Evolutionary conservation across 2,797 vertebrate genomes (phyloP), one percentile per base, ranked within the genome.

Genomic region (Neomorphus geoffroyi): DNA sequence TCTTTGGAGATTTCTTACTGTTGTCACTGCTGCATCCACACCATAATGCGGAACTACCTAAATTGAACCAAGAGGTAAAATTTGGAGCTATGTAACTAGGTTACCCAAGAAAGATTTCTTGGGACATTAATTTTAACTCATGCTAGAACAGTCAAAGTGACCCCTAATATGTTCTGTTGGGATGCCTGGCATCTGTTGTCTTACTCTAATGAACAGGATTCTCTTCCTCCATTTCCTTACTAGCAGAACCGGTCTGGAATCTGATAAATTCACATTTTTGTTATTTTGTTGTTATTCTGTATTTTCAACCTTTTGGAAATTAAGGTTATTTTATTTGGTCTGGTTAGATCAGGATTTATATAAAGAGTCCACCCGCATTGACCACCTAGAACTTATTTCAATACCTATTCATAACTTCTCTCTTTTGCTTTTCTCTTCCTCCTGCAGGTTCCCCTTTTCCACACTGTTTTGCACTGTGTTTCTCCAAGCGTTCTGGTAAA

Each of bases 41-140:
- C 78, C 74, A 77, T 80, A 43, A 94, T 93, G 83, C 77, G 92
- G 86, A 93, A 94, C 74, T 73, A 80, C 86, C 94, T 95, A 94
- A 95, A 97, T 97, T 96, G 97, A 88, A 93, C 37, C 58, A 95
- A 93, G 96, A 94, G 46, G 94, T 73, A 78, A 94, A 93, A 80
- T 95, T 69, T 94, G 91, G 80, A 90, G 91, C 69, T 69, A 12
- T 75, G 37, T 92, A 96, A 89, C 93, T 93, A 94, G 95, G 95
- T 95, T 95, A 94, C 45, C 64, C 57, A 73, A 48, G 90, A 88
- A 96, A 94, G 88, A 90, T 96, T 93, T 94, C 94, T 92, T 91
- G 94, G 96, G 92, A 96, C 64, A 9, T 96, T 93, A 94, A 95
- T 97, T 97, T 94, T 88, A 88, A 93, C 90, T 95, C 56, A 73